Percentiles rank a stretch among this genome's conserved stretches.
phyloP scores from a whole-genome alignment of 2,888 invertebrate species.

The Plebejus argus region DNA sequence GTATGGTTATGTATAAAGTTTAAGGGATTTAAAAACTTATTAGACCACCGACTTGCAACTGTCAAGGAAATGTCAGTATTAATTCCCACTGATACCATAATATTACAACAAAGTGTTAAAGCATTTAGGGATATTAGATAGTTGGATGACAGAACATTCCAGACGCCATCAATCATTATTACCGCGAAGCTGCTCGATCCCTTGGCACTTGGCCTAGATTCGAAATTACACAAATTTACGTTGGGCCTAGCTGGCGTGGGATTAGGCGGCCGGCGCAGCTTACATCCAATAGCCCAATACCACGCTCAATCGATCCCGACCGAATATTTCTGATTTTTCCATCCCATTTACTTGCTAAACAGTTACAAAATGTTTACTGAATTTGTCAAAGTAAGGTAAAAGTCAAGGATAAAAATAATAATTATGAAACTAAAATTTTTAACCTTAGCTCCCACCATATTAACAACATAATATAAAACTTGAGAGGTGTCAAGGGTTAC shows the following conservation, averaged over 20 bases:
- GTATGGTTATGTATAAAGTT: no score
- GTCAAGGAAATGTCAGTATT: neutral
- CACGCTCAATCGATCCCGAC: constrained; percentile 65
- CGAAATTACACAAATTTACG: constrained; percentile 80
- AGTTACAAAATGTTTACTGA: constrained; percentile 50
- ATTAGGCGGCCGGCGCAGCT: constrained; percentile 71
- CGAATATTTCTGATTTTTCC: constrained; percentile 51
- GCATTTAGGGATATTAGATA: constrained; percentile 17
- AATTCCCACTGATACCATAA: neutral
- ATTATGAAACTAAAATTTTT: neutral
- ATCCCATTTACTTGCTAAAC: constrained; percentile 51
- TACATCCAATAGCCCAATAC: constrained; percentile 68
- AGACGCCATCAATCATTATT: constrained; percentile 71
- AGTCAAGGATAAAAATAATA: no score
- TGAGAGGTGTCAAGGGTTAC: no score
- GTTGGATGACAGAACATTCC: constrained; percentile 19
- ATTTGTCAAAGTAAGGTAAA: neutral
- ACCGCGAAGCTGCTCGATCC: constrained; percentile 68
- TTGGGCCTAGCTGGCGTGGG: constrained; percentile 71
- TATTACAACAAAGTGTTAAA: constrained; percentile 19
- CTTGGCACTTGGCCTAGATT: constrained; percentile 80
- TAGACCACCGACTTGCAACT: neutral
- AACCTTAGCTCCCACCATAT: no score
- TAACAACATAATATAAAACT: no score
- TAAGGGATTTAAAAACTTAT: neutral